Evolutionary conservation across 2,113 vertebrate genomes (phyloP).

Genomic region (Larimichthys polyactis): DNA sequence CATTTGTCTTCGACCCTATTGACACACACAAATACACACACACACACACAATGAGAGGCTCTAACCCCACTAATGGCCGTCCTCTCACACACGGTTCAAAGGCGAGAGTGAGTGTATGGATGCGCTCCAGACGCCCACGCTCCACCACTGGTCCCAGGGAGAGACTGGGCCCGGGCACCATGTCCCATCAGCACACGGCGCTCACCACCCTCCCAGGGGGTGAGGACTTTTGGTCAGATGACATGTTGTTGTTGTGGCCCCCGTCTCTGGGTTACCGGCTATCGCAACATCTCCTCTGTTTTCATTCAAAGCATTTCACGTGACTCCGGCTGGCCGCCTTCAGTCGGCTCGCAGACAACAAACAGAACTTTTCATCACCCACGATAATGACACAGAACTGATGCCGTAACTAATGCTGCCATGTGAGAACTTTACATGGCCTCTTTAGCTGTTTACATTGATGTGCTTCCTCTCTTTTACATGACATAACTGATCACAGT

Average conservation of each 20-base stretch:
- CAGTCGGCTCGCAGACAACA: slow-evolving; percentile 29
- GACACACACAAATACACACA: slow-evolving; percentile 49
- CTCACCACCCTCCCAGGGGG: slow-evolving; percentile 44
- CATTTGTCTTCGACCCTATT: slow-evolving; percentile 79
- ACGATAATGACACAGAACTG: slow-evolving; percentile 28
- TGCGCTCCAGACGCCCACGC: slow-evolving; percentile 63
- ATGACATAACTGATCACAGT: slow-evolving; percentile 15
- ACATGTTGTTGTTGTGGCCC: slow-evolving; percentile 33
- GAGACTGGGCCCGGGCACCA: slow-evolving; percentile 47
- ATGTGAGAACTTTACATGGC: slow-evolving; percentile 26
- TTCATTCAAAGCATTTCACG: slow-evolving; percentile 29
- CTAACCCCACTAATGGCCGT: slow-evolving; percentile 75
- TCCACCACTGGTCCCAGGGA: slow-evolving; percentile 52
- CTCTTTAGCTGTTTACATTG: neutral
- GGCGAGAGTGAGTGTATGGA: slow-evolving; percentile 49
- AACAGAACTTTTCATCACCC: slow-evolving; percentile 41
- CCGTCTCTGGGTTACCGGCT: slow-evolving; percentile 18
- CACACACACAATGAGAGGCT: slow-evolving; percentile 41
- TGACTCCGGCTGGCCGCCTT: slow-evolving; percentile 53
- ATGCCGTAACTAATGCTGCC: slow-evolving; percentile 8
- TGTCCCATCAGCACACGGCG: slow-evolving; percentile 56
- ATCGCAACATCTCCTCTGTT: slow-evolving; percentile 37
- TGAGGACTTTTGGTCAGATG: slow-evolving; percentile 36
- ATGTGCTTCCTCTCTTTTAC: slow-evolving; percentile 9
- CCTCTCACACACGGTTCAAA: slow-evolving; percentile 73